Evolutionary conservation across 2,797 vertebrate species (phyloP).

Genomic region (Dipus sagitta): DNA sequence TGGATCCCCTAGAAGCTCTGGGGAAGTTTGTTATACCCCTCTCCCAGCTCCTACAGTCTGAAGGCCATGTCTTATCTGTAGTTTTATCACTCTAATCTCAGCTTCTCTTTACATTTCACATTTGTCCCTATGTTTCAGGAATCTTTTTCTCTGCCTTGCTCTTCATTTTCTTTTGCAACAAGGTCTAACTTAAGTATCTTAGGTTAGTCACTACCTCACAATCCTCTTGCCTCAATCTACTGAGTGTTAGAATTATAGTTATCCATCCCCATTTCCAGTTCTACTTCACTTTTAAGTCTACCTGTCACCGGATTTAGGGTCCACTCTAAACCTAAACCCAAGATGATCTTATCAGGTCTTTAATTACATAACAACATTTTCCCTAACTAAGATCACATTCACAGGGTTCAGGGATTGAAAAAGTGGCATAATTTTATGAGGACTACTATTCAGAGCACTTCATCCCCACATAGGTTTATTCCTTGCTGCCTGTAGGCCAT

Average conservation of each 20-base stretch:
- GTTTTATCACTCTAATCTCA: neutral
- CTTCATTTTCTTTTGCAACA: neutral
- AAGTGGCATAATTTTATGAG: rapidly evolving
- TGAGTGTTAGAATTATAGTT: neutral
- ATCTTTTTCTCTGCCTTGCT: neutral
- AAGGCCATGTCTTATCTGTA: neutral
- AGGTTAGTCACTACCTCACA: neutral
- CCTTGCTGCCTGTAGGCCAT: neutral
- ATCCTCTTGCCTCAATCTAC: neutral
- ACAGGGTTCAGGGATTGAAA: neutral
- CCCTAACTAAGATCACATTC: neutral
- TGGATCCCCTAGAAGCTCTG: neutral
- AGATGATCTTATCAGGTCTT: neutral
- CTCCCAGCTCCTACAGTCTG: neutral
- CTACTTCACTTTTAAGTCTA: neutral
- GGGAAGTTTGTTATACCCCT: neutral
- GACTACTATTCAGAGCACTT: neutral
- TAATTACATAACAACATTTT: neutral
- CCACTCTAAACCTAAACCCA: neutral
- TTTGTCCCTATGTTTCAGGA: neutral
- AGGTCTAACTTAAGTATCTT: neutral
- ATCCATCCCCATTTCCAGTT: neutral
- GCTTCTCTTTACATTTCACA: neutral
- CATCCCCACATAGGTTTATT: neutral
- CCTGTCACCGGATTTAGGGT: neutral